Base-by-base conservation (phyloP, 2,113 vertebrate genomes). In the Oncorhynchus keta region DNA sequence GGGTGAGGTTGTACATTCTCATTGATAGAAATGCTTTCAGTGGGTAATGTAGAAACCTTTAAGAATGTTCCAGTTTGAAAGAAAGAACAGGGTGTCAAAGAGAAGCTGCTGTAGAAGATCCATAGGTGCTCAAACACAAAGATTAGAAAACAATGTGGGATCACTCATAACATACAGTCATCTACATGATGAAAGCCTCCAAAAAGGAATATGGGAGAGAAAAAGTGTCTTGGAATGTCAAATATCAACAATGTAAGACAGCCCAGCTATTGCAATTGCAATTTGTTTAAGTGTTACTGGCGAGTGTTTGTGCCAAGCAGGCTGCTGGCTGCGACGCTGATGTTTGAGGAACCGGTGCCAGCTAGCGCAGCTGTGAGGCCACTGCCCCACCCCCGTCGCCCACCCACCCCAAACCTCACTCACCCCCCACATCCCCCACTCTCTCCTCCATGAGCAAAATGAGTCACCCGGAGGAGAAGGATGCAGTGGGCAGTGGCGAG, bases 281-380 rank as follows among this genome's bases (percentile, higher is more conserved):
- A 89, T 90, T 93, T 91, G 90, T 92, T 93, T 84, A 92, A 92
- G 89, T 74, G 85, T 89, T 89, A 90, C 66, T 91, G 89, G 89
- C 81, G 84, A 86, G 71, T 8, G 49, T 79, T 81, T 79, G 88
- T 86, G 93, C 92, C 92, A 94, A 93, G 90, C 86, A 80, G 5
- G 0, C 90, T 88, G 89, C 88, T 92, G 90, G 90, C 92, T 86
- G 82, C 78, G 75, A 65, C 72, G 70, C 86, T 89, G 85, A 90
- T 90, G 89, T 90, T 89, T 89, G 86, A 88, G 84, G 81, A 86
- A 78, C 79, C 80, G 81, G 82, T 93, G 95, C 94, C 93, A 95
- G 86, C 82, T 84, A 90, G 89, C 85, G 90, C 94, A 96, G 94
- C 94, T 95, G 94, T 93, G 90, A 89, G 89, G 89, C 88, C 76